A percentile compares a stretch with the other conserved stretches of the same genome.
These are phyloP conservation scores for Alethe castanea DNA, from an alignment of 2,113 vertebrate genomes.

Conservation along the genomic window DNA sequence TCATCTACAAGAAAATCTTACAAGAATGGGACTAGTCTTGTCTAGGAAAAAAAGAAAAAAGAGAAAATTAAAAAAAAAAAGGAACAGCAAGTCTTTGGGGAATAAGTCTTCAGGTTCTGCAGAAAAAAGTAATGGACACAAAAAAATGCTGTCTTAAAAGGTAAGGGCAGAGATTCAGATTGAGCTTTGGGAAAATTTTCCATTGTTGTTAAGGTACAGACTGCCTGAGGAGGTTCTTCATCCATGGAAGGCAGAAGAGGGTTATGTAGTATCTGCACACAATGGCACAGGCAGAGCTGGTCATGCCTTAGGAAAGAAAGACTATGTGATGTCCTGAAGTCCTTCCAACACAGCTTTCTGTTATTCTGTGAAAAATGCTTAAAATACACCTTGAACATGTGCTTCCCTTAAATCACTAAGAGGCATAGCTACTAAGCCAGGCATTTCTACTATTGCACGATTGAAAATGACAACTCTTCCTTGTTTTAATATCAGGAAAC, in stretches of 20 bases:
- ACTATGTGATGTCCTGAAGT: not conserved
- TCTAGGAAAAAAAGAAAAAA: not conserved
- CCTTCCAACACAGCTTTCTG: not conserved
- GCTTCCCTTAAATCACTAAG: not conserved
- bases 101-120: not conserved
- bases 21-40: not conserved
- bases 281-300: not conserved
- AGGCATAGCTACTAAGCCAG: not conserved
- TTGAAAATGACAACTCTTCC: not conserved
- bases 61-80: too few relatives aligned
- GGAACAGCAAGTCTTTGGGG: not conserved
- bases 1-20: not conserved
- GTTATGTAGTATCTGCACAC: not conserved
- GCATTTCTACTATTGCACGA: not conserved
- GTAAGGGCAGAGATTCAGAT: not conserved
- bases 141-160: not conserved
- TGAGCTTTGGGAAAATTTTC: not conserved
- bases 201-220: not conserved
- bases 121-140: not conserved
- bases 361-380: not conserved
- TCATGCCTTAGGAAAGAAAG: not conserved
- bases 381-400: not conserved
- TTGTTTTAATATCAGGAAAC: not conserved
- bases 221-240: not conserved
- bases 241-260: not conserved